A percentile compares a stretch with the other conserved stretches of the same genome.
Conservation (phyloP, 2,113 vertebrate species). For the Motacilla alba region DNA sequence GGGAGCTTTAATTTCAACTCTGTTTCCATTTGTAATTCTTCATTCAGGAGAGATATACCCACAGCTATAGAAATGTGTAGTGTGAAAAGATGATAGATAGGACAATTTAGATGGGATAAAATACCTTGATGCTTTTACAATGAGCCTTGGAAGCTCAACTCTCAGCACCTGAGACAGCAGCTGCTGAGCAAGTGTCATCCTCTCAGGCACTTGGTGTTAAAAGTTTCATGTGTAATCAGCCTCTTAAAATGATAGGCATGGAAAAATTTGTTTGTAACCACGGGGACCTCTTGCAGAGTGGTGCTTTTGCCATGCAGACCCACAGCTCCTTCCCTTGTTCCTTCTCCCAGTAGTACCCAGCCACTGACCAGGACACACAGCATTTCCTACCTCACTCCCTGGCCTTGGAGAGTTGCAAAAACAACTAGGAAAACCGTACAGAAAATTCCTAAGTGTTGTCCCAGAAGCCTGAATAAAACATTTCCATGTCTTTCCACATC, state of each 20-base stretch:
- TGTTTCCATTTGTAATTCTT: not conserved
- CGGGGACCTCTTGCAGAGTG: not conserved
- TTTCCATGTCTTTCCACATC: not conserved
- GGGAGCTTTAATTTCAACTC: not conserved
- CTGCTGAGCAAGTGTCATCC: conserved; percentile 51
- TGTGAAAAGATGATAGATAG: not conserved
- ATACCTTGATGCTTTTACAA: not conserved
- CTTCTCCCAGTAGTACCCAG: not conserved
- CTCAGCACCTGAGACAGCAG: not conserved
- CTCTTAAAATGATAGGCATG: not conserved
- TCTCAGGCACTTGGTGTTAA: conserved; percentile 43
- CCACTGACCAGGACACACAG: not conserved
- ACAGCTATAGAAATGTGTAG: not conserved
- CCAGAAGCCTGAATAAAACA: not conserved
- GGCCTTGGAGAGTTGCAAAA: not conserved
- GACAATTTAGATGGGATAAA: not conserved
- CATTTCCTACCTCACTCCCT: fast-evolving
- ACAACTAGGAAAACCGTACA: not conserved
- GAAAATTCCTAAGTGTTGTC: not conserved
- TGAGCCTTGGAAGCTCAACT: conserved; percentile 16
- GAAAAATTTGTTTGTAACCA: not conserved
- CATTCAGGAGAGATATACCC: not conserved
- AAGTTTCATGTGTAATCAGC: not conserved
- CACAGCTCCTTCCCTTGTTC: not conserved
- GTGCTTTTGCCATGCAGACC: not conserved